A percentile compares a stretch with the other conserved stretches of the same genome.
Evolutionary conservation across 2,888 invertebrate genomes (phyloP).

Genomic region (Noctua janthina): DNA sequence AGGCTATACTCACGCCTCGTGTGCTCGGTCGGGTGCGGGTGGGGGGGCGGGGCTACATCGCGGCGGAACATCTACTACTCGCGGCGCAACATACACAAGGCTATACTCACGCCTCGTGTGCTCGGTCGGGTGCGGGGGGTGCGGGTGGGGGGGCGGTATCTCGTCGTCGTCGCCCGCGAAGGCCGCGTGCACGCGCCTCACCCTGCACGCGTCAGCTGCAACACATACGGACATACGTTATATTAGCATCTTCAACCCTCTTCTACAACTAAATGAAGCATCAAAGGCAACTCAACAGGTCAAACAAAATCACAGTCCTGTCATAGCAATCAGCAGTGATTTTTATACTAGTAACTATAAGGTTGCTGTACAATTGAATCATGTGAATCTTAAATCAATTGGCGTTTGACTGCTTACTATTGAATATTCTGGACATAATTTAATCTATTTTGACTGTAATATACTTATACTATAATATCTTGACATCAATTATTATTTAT

Average conservation of each 20-base stretch:
- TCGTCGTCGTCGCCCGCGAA: conserved; percentile 69
- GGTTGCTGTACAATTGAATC: too few species aligned
- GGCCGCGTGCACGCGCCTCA: conserved; percentile 72
- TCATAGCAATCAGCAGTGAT: not conserved
- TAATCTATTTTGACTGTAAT: too few species aligned
- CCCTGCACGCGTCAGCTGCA: conserved; percentile 56
- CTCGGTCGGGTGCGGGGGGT: conserved; percentile 20
- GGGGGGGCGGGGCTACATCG: not conserved
- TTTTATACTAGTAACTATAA: not conserved
- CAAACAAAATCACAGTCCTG: not conserved
- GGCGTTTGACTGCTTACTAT: too few species aligned
- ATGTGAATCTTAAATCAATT: too few species aligned
- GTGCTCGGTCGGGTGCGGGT: not conserved
- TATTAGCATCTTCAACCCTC: not conserved
- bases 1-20: too few species aligned
- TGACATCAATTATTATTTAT: too few species aligned
- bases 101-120: conserved; percentile 23
- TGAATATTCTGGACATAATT: too few species aligned
- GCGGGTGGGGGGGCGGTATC: conserved; percentile 40
- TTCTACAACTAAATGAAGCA: too few species aligned
- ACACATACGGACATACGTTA: not conserved
- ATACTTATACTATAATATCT: too few species aligned
- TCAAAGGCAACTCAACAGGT: not conserved
- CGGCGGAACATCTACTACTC: not conserved
- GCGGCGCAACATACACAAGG: not conserved